Percentiles rank a stretch among this genome's conserved stretches.
Conservation (phyloP, 2,888 invertebrate genomes). For the Aleiodes alternator region DNA sequence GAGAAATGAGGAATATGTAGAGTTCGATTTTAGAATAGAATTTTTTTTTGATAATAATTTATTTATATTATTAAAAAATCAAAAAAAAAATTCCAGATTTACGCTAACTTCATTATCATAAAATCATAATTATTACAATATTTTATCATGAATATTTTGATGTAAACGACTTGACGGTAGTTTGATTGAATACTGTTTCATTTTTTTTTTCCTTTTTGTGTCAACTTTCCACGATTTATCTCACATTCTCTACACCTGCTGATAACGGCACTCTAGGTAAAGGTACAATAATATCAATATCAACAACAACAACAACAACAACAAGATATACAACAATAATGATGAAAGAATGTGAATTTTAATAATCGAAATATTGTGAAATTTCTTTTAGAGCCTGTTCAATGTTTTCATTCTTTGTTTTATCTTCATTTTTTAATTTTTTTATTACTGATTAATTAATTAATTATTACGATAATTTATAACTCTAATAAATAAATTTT, state of each 20-base stretch:
- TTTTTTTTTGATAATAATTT: too few species aligned
- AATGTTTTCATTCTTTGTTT: neutral
- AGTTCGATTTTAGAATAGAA: too few species aligned
- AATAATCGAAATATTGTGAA: conserved; percentile 18
- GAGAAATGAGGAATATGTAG: too few species aligned
- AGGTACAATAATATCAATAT: conserved; percentile 55
- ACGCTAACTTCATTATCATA: too few species aligned
- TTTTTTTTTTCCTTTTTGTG: conserved; percentile 35
- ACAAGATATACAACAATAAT: conserved; percentile 45
- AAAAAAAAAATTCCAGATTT: too few species aligned
- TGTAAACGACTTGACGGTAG: too few species aligned
- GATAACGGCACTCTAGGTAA: conserved; percentile 55
- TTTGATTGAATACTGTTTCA: neutral
- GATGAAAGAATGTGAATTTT: conserved; percentile 6
- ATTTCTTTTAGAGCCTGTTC: conserved; percentile 28
- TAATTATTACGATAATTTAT: conserved; percentile 52
- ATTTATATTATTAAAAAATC: too few species aligned
- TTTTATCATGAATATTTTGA: too few species aligned
- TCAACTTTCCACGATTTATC: conserved; percentile 34
- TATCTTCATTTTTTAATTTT: conserved; percentile 20
- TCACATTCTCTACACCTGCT: conserved; percentile 46
- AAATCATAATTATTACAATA: too few species aligned
- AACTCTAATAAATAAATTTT: conserved; percentile 42
- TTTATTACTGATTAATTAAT: conserved; percentile 51
- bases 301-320: conserved; percentile 51